phyloP scores from a whole-genome alignment of 2,888 invertebrate species.

The Apamea crenata region DNA sequence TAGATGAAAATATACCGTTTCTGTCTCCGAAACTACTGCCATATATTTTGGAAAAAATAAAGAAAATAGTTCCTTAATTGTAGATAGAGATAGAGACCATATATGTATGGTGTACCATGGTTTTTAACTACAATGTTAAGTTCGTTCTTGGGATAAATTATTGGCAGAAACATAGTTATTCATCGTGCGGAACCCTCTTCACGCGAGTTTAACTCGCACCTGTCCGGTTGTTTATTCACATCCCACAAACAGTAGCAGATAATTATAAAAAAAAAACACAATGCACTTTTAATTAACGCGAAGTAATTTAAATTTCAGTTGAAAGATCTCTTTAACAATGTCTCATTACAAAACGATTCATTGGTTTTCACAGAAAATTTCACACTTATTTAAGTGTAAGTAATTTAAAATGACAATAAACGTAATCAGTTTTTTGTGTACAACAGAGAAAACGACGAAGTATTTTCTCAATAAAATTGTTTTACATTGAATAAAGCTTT shows the following conservation, averaged over 20 bases:
- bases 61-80: background rate
- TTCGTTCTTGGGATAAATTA: background rate
- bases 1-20: too few species aligned
- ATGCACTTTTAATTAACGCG: background rate
- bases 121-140: background rate
- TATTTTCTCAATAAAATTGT: constrained; percentile 60
- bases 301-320: constrained; percentile 7
- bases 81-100: background rate
- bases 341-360: constrained; percentile 27
- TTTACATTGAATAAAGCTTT: constrained; percentile 59
- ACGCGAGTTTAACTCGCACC: background rate
- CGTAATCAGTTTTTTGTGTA: constrained; percentile 41
- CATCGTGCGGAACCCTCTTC: background rate
- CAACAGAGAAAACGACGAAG: constrained; percentile 46
- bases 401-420: constrained; percentile 39
- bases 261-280: background rate
- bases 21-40: too few species aligned
- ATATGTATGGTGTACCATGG: too few species aligned
- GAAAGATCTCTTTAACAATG: constrained; percentile 17
- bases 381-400: constrained; percentile 35
- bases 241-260: background rate
- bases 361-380: constrained; percentile 28
- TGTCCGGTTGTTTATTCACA: background rate
- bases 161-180: background rate
- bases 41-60: background rate